Evolutionary conservation across 2,113 vertebrate species (phyloP), one percentile per base, ranked within the genome.

Genomic region (Phalacrocorax aristotelis): DNA sequence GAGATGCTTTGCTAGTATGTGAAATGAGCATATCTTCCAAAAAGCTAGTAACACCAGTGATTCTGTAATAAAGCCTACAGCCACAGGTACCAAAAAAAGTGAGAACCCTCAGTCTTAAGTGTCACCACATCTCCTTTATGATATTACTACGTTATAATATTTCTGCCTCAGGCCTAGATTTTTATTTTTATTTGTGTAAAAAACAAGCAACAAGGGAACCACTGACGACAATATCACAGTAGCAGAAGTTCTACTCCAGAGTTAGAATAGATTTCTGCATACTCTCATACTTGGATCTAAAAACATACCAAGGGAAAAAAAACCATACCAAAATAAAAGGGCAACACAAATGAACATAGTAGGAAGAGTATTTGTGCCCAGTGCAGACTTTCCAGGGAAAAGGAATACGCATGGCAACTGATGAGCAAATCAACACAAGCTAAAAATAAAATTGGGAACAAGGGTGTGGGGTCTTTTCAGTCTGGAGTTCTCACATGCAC

Each of bases 391-490:
- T 96, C 83, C 91, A 95, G 94, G 95, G 95, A 92, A 97, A 94
- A 91, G 94, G 86, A 98, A 97, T 95, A 98, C 38, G 29, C 96
- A 98, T 58, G 97, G 97, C 97, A 98, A 97, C 93, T 93, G 91
- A 98, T 98, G 93, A 97, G 95, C 97, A 98, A 98, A 96, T 97
- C 89, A 98, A 98, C 78, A 97, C 90, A 98, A 98, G 97, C 97
- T 90, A 91, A 96, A 98, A 98, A 98, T 97, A 96, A 98, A 98
- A 97, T 1, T 30, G 87, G 90, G 97, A 95, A 98, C 93, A 95
- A 87, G 97, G 95, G 94, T 86, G 94, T 76, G 77, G 97, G 97
- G 89, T 97, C 96, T 69, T 93, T 97, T 97, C 87, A 96, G 79
- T 97, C 94, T 92, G 82, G 61, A 96, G 86, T 74, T 97, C 83